A percentile compares a stretch with the other conserved stretches of the same genome.
Evolutionary conservation across 2,888 invertebrate species (phyloP).

Genomic region (Agonopterix subpropinquella): DNA sequence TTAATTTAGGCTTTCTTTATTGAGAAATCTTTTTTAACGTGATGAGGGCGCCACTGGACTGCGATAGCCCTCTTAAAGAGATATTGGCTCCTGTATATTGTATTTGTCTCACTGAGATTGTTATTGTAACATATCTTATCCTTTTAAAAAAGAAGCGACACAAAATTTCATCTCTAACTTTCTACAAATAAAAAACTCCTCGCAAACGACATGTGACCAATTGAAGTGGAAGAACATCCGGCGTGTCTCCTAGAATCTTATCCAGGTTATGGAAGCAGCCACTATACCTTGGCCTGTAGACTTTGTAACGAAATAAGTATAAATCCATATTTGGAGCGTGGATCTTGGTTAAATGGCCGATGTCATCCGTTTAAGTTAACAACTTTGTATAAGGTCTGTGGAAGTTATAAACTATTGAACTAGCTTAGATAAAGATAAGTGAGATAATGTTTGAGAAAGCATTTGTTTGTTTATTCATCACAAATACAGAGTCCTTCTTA

Average conservation of each 20-base stretch:
- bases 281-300: conserved; percentile 14
- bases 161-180: neutral
- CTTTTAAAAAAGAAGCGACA: too few relatives aligned
- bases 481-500: too few relatives aligned
- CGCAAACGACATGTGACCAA: conserved; percentile 4
- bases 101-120: too few relatives aligned
- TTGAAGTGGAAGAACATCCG: conserved; percentile 18
- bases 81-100: too few relatives aligned
- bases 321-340: neutral
- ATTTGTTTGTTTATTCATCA: neutral
- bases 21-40: too few relatives aligned
- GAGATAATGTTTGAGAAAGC: neutral
- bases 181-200: conserved; percentile 4
- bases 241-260: conserved; percentile 11
- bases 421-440: neutral
- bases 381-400: conserved; percentile 21
- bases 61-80: too few relatives aligned
- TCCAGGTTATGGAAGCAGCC: conserved; percentile 21
- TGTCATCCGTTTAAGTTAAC: conserved; percentile 25
- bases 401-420: conserved; percentile 11
- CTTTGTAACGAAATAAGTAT: neutral
- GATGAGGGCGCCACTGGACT: too few relatives aligned
- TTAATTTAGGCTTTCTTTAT: too few relatives aligned
- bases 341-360: conserved; percentile 16
- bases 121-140: too few relatives aligned